Evolutionary conservation across 2,797 vertebrate genomes (phyloP).

Genomic region (Allobates femoralis): DNA sequence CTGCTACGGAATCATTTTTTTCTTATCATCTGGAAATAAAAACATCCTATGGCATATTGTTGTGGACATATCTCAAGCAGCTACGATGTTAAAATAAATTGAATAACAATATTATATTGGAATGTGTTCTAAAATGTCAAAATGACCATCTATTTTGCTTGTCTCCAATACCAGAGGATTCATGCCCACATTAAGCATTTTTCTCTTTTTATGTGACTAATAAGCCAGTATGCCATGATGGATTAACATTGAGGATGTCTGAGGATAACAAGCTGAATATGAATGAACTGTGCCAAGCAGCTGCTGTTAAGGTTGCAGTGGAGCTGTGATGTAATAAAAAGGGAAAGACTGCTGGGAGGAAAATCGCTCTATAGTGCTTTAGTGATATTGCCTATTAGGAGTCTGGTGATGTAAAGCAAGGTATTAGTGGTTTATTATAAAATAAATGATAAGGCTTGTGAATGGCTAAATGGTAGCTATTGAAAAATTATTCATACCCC

Average conservation of each 20-base stretch:
- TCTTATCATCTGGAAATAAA: slow-evolving; percentile 41
- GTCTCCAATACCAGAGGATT: slow-evolving; percentile 35
- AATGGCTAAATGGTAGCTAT: neutral
- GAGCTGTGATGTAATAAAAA: slow-evolving; percentile 52
- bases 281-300: slow-evolving; percentile 57
- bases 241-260: slow-evolving; percentile 54
- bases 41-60: slow-evolving; percentile 24
- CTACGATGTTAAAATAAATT: slow-evolving; percentile 41
- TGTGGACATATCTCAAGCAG: slow-evolving; percentile 50
- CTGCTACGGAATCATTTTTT: neutral
- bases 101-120: slow-evolving; percentile 47
- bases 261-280: slow-evolving; percentile 57
- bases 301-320: slow-evolving; percentile 51
- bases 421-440: neutral
- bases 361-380: slow-evolving; percentile 14
- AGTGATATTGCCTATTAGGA: slow-evolving; percentile 31
- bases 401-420: slow-evolving; percentile 5
- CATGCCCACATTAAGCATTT: slow-evolving; percentile 50
- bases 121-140: slow-evolving; percentile 53
- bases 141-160: slow-evolving; percentile 52
- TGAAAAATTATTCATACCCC: too few species aligned
- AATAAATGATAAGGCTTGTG: neutral
- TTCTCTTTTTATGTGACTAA: slow-evolving; percentile 62
- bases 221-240: slow-evolving; percentile 58
- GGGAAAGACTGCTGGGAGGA: slow-evolving; percentile 37